A percentile compares a stretch with the other conserved stretches of the same genome.
Evolutionary conservation across 2,888 invertebrate genomes (phyloP).

Genomic region (Seladonia tumulorum): DNA sequence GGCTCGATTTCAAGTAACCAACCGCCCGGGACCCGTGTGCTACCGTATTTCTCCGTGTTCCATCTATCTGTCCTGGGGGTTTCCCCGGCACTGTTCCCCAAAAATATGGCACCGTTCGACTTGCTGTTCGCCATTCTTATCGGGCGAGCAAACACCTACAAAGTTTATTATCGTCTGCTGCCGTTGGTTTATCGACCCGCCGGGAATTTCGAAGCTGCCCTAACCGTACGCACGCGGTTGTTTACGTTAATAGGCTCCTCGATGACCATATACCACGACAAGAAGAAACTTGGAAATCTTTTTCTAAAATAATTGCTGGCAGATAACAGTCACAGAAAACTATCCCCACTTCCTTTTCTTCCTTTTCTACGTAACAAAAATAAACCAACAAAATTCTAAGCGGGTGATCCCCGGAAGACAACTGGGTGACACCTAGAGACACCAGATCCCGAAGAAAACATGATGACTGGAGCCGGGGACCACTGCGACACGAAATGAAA

Average conservation of each 20-base stretch:
- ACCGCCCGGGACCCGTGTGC: constrained; percentile 9
- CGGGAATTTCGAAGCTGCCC: background rate
- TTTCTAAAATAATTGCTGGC: too few relatives aligned
- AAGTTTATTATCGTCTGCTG: background rate
- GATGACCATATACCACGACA: background rate
- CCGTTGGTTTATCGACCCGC: background rate
- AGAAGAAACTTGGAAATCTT: background rate
- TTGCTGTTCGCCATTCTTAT: background rate
- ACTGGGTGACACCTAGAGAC: too few relatives aligned
- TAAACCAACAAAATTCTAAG: background rate
- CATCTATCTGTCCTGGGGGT: background rate
- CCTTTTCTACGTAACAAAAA: too few relatives aligned
- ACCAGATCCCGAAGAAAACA: background rate
- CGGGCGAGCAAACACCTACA: background rate
- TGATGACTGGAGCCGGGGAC: background rate
- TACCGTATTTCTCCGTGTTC: constrained; percentile 25
- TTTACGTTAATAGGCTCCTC: background rate
- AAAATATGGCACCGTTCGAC: background rate
- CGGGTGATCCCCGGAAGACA: too few relatives aligned
- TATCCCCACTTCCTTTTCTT: too few relatives aligned
- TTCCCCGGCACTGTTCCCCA: background rate
- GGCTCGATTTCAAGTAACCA: constrained; percentile 71
- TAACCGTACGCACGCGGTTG: background rate
- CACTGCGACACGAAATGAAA: background rate
- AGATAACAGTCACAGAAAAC: too few relatives aligned